Conservation (phyloP, 2,113 vertebrate species). For the Corapipo altera region DNA sequence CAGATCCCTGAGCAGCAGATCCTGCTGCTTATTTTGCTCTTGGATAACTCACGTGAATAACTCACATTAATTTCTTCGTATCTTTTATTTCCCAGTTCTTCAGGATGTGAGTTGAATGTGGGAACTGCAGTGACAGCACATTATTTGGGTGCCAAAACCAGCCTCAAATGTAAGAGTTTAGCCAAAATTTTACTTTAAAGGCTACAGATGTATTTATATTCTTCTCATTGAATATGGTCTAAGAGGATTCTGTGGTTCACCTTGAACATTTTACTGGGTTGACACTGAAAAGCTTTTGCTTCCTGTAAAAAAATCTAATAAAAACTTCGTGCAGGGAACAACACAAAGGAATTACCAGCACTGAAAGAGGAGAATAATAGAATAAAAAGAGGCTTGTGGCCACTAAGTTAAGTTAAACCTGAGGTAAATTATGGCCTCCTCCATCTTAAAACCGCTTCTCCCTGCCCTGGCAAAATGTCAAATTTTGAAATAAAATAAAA, state of each 20-base stretch:
- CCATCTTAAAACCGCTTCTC: not conserved
- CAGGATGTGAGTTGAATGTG: not conserved
- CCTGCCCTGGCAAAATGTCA: not conserved
- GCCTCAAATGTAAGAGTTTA: not conserved
- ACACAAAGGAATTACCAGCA: not conserved
- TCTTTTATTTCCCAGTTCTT: not conserved
- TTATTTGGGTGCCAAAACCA: not conserved
- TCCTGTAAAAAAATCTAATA: not conserved
- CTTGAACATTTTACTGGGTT: not conserved
- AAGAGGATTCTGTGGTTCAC: not conserved
- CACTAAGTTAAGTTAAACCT: not conserved
- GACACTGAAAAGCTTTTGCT: not conserved
- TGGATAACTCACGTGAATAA: not conserved
- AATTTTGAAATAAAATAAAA: not conserved
- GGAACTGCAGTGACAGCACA: not conserved
- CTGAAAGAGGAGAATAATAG: not conserved
- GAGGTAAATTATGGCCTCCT: not conserved
- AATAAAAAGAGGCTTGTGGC: not conserved
- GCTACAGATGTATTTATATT: not conserved
- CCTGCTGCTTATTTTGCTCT: not conserved
- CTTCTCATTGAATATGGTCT: not conserved
- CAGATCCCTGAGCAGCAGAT: not conserved
- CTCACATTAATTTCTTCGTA: not conserved
- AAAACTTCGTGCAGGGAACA: not conserved
- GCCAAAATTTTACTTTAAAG: not conserved